phyloP scores from a whole-genome alignment of 2,888 invertebrate genomes.

The Gymnoscelis rufifasciata region DNA sequence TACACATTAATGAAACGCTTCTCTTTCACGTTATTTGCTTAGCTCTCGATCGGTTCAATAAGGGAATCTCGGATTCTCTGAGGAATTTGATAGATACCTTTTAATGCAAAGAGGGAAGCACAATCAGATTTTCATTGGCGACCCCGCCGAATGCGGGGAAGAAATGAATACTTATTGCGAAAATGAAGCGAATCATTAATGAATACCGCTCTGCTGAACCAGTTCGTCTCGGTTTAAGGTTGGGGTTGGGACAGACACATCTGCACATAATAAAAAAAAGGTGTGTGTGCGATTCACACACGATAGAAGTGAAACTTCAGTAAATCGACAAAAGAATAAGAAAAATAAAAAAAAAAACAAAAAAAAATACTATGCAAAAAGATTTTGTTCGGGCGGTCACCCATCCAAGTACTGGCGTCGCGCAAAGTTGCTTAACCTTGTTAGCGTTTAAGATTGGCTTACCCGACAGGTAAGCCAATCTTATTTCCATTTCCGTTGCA shows the following conservation, averaged over 20 bases:
- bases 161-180: constrained; percentile 77
- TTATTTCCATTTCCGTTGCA: too few relatives aligned
- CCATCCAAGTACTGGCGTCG: too few relatives aligned
- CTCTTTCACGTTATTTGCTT: constrained; percentile 49
- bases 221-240: constrained; percentile 54
- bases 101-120: constrained; percentile 69
- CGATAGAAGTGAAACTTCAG: too few relatives aligned
- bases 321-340: too few relatives aligned
- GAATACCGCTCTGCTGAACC: constrained; percentile 57
- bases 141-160: constrained; percentile 38
- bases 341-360: too few relatives aligned
- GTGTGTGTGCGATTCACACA: too few relatives aligned
- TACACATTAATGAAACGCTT: constrained; percentile 51
- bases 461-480: too few relatives aligned
- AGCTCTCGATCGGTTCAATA: constrained; percentile 57
- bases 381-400: too few relatives aligned
- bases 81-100: constrained; percentile 59
- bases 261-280: not conserved
- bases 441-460: too few relatives aligned
- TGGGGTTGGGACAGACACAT: not conserved
- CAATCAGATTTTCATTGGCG: constrained; percentile 73
- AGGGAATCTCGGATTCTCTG: constrained; percentile 50
- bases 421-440: too few relatives aligned
- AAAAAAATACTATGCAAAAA: too few relatives aligned
- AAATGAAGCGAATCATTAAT: constrained; percentile 71